These are phyloP conservation scores for Parelbella ahira DNA, from an alignment of 2,888 invertebrate genomes.

Conservation along the genomic window DNA sequence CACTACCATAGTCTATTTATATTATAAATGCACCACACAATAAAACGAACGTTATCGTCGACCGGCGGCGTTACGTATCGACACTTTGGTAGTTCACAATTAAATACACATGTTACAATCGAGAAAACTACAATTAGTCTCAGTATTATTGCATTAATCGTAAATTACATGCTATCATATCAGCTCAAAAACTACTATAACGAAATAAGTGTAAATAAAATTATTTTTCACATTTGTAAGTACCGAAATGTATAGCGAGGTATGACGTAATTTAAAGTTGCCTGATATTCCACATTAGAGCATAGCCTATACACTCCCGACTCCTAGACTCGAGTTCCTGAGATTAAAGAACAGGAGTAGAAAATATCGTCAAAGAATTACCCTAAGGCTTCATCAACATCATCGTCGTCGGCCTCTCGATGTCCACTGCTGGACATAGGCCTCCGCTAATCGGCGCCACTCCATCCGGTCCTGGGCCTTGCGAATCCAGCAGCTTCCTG, in stretches of 20 bases:
- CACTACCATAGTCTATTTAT: too few species aligned
- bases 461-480: too few species aligned
- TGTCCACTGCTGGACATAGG: too few species aligned
- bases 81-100: constrained; percentile 22
- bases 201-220: constrained; percentile 14
- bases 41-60: constrained; percentile 1
- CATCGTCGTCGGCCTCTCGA: too few species aligned
- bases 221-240: constrained; percentile 39
- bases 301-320: too few species aligned
- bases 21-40: constrained; percentile 17
- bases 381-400: too few species aligned
- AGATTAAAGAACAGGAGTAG: too few species aligned
- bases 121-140: constrained; percentile 33
- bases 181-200: neutral
- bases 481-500: too few species aligned
- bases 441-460: too few species aligned
- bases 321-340: too few species aligned
- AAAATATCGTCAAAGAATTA: too few species aligned
- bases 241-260: constrained; percentile 41
- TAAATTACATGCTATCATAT: constrained; percentile 3
- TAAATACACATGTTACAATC: constrained; percentile 34
- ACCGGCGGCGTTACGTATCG: constrained; percentile 8
- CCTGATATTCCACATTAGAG: too few species aligned
- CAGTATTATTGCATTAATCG: constrained; percentile 40
- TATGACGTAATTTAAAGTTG: constrained; percentile 25